Evolutionary conservation across 2,888 invertebrate genomes (phyloP), one percentile per base, ranked within the genome.

Genomic region (Altica lythri): DNA sequence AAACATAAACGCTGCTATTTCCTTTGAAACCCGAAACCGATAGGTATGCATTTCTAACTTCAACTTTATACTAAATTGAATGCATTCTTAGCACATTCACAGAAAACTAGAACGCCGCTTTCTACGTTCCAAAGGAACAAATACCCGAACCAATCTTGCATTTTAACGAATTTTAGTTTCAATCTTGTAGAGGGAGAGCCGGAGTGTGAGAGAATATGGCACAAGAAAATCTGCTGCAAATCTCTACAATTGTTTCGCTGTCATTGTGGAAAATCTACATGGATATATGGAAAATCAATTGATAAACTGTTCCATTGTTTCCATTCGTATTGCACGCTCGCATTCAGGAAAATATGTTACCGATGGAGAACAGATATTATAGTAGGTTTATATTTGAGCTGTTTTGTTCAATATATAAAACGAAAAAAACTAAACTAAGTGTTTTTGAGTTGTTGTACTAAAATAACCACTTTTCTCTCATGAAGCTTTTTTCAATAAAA

Each of bases 231-330:
- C 48, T 30, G n/a, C 48, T 48, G 38, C 19, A 48, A 55, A 56
- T 56, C 51, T 44, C 14, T 57, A 62, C 57, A 62, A 62, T 63
- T 63, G 63, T 62, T 60, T 61, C 54, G 49, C 51, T 49, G 59
- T 55, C 60, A 60, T 62, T 55, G 57, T 18, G 57, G 52, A 55
- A 49, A 57, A 62, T 57, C 57, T 59, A 55, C 58, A 56, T 55
- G 57, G 59, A 62, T 62, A 57, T 63, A 60, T 58, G 30, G 48
- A 48, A 16, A 48, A 48, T 48, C 48, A 40, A 48, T 38, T 38
- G 48, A 40, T 48, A 48, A 38, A 48, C 38, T 38, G 47, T 48
- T 48, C 38, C 37, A 38, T 25, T 38, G 29, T 47, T 48, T 30
- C 40, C 19, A 2, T 18, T 2, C 13, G 30, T 30, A 29, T 29